Conservation (phyloP, 2,113 vertebrate species). For the Lipophrys pholis region DNA sequence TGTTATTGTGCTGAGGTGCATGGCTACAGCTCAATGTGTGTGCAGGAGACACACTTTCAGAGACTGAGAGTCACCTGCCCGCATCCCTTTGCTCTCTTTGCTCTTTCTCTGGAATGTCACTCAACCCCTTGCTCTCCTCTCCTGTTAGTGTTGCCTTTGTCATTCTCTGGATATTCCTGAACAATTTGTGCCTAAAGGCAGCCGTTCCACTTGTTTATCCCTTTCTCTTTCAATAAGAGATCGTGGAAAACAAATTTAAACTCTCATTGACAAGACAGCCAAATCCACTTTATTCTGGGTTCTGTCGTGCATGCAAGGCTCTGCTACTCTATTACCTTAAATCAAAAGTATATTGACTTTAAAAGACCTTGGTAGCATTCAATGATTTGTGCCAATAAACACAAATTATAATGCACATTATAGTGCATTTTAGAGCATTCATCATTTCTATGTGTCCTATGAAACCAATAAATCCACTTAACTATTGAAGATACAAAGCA, state of each 20-base stretch:
- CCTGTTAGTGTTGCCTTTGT: constrained; percentile 42
- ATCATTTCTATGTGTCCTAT: no score
- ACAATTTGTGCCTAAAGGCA: constrained; percentile 49
- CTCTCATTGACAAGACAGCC: constrained; percentile 58
- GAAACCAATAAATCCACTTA: no score
- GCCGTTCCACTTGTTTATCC: constrained; percentile 65
- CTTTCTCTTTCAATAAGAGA: constrained; percentile 66
- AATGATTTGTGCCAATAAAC: constrained; percentile 38
- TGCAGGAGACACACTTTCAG: constrained; percentile 54
- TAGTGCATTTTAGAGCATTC: background rate
- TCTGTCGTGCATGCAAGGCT: constrained; percentile 32
- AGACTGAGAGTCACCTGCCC: constrained; percentile 53
- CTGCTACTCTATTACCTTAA: constrained; percentile 34
- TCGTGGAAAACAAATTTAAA: constrained; percentile 55
- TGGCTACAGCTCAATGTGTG: constrained; percentile 66
- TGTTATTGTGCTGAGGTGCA: constrained; percentile 52
- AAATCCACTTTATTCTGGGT: constrained; percentile 47
- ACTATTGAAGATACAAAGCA: no score
- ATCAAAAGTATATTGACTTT: constrained; percentile 29
- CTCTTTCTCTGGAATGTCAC: constrained; percentile 57
- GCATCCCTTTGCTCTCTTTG: constrained; percentile 55
- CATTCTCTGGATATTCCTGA: constrained; percentile 60
- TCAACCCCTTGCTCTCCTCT: constrained; percentile 26
- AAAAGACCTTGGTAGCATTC: constrained; percentile 16
- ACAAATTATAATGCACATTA: constrained; percentile 33